Conservation (phyloP, 2,888 invertebrate species). For the Spicauda simplicius region DNA sequence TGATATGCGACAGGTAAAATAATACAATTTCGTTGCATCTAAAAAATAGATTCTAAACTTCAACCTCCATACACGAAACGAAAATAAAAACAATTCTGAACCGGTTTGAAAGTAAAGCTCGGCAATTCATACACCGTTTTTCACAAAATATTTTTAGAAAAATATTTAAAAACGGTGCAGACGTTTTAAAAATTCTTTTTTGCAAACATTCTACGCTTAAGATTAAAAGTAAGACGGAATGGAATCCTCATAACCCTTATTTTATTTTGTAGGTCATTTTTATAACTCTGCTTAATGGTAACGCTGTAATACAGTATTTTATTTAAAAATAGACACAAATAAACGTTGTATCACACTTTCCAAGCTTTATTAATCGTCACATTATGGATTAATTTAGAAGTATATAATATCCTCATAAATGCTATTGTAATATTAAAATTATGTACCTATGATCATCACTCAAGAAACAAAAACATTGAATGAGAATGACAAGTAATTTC, state of each 20-base stretch:
- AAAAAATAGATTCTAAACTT: conserved; percentile 10
- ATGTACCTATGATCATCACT: too few relatives aligned
- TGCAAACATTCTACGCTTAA: background rate
- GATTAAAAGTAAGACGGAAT: background rate
- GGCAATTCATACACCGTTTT: conserved; percentile 21
- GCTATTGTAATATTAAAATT: too few relatives aligned
- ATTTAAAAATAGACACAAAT: too few relatives aligned
- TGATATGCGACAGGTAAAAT: background rate
- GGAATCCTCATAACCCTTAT: background rate
- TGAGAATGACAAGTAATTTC: too few relatives aligned
- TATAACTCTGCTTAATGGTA: too few relatives aligned
- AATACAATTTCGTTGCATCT: conserved; percentile 4
- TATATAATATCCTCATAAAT: too few relatives aligned
- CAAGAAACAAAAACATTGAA: too few relatives aligned
- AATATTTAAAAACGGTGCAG: conserved; percentile 18
- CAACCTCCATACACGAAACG: conserved; percentile 5
- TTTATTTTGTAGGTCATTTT: too few relatives aligned
- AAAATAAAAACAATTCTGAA: conserved; percentile 16
- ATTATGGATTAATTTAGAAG: too few relatives aligned
- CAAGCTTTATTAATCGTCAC: too few relatives aligned
- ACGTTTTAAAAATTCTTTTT: conserved; percentile 5
- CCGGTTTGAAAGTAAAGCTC: conserved; percentile 24
- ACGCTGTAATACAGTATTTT: too few relatives aligned
- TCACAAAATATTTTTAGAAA: background rate
- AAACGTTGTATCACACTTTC: too few relatives aligned